phyloP scores from a whole-genome alignment of 2,113 vertebrate genomes.

The Melanerpes formicivorus region DNA sequence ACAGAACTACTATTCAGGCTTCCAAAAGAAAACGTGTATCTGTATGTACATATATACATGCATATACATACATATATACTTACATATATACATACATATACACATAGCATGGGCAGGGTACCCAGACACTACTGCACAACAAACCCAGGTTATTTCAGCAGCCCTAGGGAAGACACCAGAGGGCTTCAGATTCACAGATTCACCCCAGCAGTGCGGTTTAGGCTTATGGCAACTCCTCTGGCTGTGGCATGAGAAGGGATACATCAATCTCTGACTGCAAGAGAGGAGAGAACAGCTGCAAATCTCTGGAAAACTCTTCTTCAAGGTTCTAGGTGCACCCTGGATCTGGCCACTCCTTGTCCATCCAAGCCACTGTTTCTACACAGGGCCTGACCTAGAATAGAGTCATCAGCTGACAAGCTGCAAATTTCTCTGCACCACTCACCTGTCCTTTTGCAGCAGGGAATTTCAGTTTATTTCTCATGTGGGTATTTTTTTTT shows the following conservation, averaged over 20 bases:
- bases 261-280: neutral
- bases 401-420: neutral
- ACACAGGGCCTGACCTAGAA: neutral
- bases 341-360: rapidly evolving
- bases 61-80: too few species aligned
- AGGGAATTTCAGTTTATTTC: slow-evolving; percentile 37
- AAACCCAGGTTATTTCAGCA: neutral
- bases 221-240: neutral
- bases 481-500: neutral
- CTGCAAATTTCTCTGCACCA: neutral
- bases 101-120: neutral
- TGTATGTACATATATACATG: neutral
- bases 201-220: neutral
- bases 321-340: neutral
- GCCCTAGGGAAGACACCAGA: neutral
- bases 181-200: neutral
- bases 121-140: neutral
- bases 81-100: too few species aligned
- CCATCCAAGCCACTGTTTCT: neutral
- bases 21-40: neutral
- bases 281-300: neutral
- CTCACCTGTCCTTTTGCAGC: slow-evolving; percentile 12
- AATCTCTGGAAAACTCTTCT: neutral
- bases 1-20: neutral
- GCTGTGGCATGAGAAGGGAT: neutral